These are phyloP conservation scores for Hyaena hyaena DNA, from an alignment of 2,113 vertebrate genomes.

Conservation along the genomic window DNA sequence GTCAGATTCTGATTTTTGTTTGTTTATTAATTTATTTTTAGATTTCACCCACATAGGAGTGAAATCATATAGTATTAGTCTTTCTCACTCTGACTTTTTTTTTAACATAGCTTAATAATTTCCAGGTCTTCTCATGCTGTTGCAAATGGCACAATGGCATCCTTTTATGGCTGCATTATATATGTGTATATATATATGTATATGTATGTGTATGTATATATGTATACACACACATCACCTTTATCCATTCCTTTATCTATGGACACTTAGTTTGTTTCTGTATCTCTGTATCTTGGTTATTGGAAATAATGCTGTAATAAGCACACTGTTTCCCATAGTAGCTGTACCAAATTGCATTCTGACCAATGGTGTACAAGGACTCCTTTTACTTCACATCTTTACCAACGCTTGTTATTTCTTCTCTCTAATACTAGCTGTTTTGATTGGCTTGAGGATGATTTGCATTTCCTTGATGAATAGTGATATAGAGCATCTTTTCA, in stretches of 20 bases:
- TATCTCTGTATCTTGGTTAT: neutral
- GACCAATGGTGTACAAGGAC: neutral
- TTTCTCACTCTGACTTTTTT: neutral
- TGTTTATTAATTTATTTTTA: neutral
- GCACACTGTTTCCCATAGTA: neutral
- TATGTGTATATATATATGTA: too few relatives aligned
- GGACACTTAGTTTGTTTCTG: neutral
- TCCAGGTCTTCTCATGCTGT: neutral
- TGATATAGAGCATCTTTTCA: neutral
- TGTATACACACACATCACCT: too few relatives aligned
- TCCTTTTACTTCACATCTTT: neutral
- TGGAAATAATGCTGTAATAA: neutral
- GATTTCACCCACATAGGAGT: neutral
- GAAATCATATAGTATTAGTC: neutral
- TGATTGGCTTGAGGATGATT: neutral
- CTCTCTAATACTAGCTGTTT: neutral
- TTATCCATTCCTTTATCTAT: neutral
- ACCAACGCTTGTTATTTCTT: neutral
- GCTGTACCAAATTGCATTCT: neutral
- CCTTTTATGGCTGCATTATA: neutral
- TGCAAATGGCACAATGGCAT: neutral
- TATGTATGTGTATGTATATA: too few relatives aligned
- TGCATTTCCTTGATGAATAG: neutral
- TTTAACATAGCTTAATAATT: neutral
- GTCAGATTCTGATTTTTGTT: neutral